Conservation (phyloP, 1,140 invertebrate genomes). For the Drosophila sproati region DNA sequence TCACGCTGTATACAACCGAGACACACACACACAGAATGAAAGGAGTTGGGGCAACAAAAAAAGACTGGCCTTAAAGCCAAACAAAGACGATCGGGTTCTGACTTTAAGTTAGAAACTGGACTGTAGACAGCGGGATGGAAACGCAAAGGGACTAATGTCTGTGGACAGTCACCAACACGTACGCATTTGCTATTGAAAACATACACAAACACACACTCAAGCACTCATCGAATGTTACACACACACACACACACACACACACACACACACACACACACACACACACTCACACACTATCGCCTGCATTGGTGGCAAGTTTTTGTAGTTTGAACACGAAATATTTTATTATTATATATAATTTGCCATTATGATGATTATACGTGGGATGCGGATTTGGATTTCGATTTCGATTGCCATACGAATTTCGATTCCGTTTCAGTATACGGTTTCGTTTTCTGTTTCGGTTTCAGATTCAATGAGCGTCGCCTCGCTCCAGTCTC, state of each 20-base stretch:
- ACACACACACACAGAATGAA: conserved; percentile 18
- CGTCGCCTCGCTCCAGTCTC: conserved; percentile 28
- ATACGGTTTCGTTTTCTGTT: neutral
- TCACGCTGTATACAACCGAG: conserved; percentile 65
- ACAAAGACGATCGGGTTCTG: conserved; percentile 1
- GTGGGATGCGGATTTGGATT: conserved; percentile 44
- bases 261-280: neutral
- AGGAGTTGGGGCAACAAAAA: neutral
- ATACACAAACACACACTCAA: conserved; percentile 18
- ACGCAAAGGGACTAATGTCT: conserved; percentile 23
- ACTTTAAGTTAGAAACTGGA: conserved; percentile 10
- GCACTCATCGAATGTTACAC: conserved; percentile 1
- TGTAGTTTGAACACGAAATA: conserved; percentile 81
- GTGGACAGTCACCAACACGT: conserved; percentile 59
- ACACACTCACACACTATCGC: neutral
- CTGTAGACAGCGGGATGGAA: neutral
- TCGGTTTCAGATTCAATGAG: conserved; percentile 55
- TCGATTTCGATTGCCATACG: conserved; percentile 25
- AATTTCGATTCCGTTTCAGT: neutral
- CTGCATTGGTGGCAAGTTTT: conserved; percentile 50
- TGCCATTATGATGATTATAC: conserved; percentile 82
- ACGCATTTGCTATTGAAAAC: conserved; percentile 65
- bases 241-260: conserved; percentile 16
- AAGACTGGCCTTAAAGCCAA: conserved; percentile 51
- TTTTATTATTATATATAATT: conserved; percentile 84